Percentiles rank a stretch among this genome's conserved stretches.
Conservation (phyloP, 2,113 vertebrate genomes). For the Cervus canadensis region DNA sequence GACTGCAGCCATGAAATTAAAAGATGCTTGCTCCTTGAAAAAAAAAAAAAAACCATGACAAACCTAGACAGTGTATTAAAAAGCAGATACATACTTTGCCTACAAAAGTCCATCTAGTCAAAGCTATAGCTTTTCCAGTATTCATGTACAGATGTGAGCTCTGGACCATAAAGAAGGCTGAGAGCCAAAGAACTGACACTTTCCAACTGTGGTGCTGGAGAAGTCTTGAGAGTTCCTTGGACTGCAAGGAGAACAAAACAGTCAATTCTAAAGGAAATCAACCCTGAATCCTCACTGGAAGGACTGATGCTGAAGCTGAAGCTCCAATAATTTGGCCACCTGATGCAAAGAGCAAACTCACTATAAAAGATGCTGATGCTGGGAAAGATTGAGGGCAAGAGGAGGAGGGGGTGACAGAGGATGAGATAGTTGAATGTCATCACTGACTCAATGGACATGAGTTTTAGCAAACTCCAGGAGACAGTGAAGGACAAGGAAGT, state of each 20-base stretch:
- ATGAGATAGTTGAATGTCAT: not conserved
- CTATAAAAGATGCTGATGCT: not conserved
- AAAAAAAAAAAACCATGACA: not conserved
- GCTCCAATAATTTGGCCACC: not conserved
- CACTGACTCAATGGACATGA: not conserved
- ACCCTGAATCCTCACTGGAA: not conserved
- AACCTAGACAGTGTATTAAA: not conserved
- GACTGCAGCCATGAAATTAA: not conserved
- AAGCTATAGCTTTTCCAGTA: not conserved
- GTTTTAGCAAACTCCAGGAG: not conserved
- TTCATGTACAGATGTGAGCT: not conserved
- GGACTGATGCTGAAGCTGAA: not conserved
- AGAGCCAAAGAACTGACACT: not conserved
- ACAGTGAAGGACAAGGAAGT: not conserved
- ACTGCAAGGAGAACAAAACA: not conserved
- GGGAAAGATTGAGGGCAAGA: not conserved
- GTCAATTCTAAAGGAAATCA: not conserved
- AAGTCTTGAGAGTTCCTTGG: not conserved
- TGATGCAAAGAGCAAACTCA: not conserved
- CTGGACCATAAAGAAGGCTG: not conserved
- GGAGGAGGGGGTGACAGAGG: not conserved
- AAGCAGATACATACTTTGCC: not conserved
- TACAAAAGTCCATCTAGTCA: not conserved
- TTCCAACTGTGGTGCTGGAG: not conserved
- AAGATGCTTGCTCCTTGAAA: not conserved